Percentiles rank a stretch among this genome's conserved stretches.
phyloP scores from a whole-genome alignment of 2,113 vertebrate species.

The Hippocampus barbouri region DNA sequence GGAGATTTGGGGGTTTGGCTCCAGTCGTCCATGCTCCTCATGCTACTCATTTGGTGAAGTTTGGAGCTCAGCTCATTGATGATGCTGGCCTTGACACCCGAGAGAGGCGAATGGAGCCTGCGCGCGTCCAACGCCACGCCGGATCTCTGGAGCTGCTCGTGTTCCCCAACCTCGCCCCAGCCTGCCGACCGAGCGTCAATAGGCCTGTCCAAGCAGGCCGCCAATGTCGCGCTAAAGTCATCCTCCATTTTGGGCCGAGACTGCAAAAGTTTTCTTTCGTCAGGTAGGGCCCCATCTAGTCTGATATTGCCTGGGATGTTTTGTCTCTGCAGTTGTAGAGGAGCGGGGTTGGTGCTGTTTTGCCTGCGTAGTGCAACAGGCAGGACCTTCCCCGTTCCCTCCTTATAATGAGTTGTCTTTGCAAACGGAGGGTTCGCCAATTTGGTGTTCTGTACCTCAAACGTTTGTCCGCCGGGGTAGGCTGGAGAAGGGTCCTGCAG shows the following conservation, averaged over 20 bases:
- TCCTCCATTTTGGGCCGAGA: conserved; percentile 56
- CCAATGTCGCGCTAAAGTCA: conserved; percentile 55
- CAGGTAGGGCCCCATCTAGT: conserved; percentile 38
- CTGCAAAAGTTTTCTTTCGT: conserved; percentile 43
- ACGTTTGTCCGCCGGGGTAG: conserved; percentile 79
- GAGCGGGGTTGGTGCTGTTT: conserved; percentile 67
- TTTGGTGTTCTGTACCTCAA: conserved; percentile 70
- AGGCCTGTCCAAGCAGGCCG: conserved; percentile 67
- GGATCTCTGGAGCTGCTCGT: conserved; percentile 46
- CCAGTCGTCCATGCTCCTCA: conserved; percentile 74
- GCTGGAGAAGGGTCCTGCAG: conserved; percentile 78
- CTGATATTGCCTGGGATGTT: conserved; percentile 50
- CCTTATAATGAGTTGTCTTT: conserved; percentile 65
- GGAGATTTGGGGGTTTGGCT: conserved; percentile 66
- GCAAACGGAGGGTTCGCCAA: conserved; percentile 63
- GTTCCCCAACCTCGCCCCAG: conserved; percentile 54
- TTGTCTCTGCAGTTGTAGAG: conserved; percentile 59
- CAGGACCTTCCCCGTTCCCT: conserved; percentile 46
- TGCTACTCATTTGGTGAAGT: conserved; percentile 84
- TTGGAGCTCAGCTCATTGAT: conserved; percentile 91
- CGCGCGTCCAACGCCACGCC: conserved; percentile 61
- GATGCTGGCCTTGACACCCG: conserved; percentile 87
- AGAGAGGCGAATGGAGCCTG: conserved; percentile 73
- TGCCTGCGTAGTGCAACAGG: conserved; percentile 63
- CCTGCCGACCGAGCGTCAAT: conserved; percentile 49